Evolutionary conservation across 1,140 invertebrate genomes (phyloP).

Genomic region (Pomacea maculata): DNA sequence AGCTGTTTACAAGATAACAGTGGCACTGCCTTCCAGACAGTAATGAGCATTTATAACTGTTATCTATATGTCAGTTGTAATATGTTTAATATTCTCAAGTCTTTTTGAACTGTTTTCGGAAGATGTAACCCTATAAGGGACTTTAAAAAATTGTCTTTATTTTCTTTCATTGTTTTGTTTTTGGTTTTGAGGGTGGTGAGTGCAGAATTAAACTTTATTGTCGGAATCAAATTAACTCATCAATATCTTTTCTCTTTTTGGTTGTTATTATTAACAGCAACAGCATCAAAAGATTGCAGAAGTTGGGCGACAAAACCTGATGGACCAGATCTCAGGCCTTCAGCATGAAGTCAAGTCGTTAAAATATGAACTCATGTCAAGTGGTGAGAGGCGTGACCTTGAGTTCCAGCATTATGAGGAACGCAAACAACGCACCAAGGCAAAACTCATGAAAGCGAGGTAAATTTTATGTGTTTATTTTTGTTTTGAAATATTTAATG

Average conservation of each 20-base stretch:
- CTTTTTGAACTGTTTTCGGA: neutral
- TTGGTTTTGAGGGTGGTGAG: neutral
- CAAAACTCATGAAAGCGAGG: slow-evolving; percentile 61
- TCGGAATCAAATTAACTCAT: neutral
- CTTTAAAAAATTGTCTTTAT: no score
- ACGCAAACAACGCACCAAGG: slow-evolving; percentile 55
- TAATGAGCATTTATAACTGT: slow-evolving; percentile 20
- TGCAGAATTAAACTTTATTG: neutral
- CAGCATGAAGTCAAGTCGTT: slow-evolving; percentile 57
- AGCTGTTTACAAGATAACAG: slow-evolving; percentile 46
- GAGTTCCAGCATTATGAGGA: slow-evolving; percentile 57
- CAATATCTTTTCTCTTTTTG: no score
- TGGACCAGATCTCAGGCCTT: slow-evolving; percentile 54
- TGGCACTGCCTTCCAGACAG: slow-evolving; percentile 47
- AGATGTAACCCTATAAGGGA: no score
- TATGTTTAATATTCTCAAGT: neutral
- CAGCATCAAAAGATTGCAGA: slow-evolving; percentile 53
- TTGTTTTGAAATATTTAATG: neutral
- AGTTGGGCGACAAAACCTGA: slow-evolving; percentile 47
- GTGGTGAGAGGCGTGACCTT: slow-evolving; percentile 53
- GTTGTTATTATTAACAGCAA: no score
- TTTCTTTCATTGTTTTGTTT: neutral
- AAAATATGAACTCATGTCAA: slow-evolving; percentile 53
- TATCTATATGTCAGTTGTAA: neutral
- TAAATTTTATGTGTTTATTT: slow-evolving; percentile 23